Conservation (phyloP, 2,113 vertebrate genomes). For the Lamprotornis superbus region DNA sequence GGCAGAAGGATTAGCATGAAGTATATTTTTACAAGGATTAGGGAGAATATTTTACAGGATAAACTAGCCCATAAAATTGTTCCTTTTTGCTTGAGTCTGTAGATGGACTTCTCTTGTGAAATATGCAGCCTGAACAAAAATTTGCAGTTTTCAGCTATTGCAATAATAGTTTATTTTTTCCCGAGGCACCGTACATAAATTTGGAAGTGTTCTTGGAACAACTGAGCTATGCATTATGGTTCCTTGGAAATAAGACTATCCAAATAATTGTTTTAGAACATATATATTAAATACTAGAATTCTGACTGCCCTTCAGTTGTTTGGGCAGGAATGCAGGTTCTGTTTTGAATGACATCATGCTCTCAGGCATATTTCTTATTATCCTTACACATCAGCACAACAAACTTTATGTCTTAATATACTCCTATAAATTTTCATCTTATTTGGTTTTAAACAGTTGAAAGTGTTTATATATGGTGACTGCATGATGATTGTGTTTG, state of each 20-base stretch:
- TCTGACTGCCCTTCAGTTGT: background rate
- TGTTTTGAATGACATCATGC: background rate
- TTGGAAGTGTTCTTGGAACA: background rate
- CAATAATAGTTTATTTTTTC: background rate
- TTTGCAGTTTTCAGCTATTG: background rate
- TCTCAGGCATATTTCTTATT: background rate
- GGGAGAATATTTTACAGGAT: background rate
- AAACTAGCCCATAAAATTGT: background rate
- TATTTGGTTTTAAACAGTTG: background rate
- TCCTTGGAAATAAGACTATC: background rate
- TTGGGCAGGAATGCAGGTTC: background rate
- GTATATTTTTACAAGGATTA: conserved; percentile 17
- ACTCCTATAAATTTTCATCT: background rate
- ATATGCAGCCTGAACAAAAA: background rate
- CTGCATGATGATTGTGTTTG: background rate
- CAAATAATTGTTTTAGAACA: background rate
- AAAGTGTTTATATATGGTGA: background rate
- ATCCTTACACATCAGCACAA: background rate
- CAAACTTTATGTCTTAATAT: background rate
- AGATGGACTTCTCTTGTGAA: background rate
- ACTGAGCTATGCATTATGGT: background rate
- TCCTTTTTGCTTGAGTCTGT: background rate
- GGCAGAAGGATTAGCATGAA: conserved; percentile 7
- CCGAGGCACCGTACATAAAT: background rate
- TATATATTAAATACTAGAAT: background rate